Percentiles rank a stretch among this genome's conserved stretches.
phyloP scores from a whole-genome alignment of 2,113 vertebrate species.

The Lates calcarifer region DNA sequence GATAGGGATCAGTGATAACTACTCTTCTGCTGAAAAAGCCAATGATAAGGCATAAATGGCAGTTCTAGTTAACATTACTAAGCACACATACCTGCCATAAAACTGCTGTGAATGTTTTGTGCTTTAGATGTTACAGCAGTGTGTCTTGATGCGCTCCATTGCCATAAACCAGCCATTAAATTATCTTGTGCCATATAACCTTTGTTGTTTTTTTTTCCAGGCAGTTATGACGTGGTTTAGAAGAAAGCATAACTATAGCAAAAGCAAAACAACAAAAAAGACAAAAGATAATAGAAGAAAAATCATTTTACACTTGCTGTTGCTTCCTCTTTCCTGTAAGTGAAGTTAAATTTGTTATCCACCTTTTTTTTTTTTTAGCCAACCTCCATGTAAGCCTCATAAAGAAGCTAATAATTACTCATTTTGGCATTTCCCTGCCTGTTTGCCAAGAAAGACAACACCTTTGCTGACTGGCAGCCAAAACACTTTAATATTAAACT shows the following conservation, averaged over 20 bases:
- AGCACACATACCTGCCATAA: not conserved
- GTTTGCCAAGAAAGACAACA: not conserved
- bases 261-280: too few relatives aligned
- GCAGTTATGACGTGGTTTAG: not conserved
- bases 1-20: not conserved
- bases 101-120: not conserved
- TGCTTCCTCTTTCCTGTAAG: not conserved
- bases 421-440: not conserved
- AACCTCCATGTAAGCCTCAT: not conserved
- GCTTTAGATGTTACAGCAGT: too few relatives aligned
- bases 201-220: not conserved
- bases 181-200: not conserved
- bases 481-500: not conserved
- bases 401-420: not conserved
- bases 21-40: accelerated
- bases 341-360: not conserved
- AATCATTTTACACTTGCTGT: not conserved
- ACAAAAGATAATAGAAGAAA: too few relatives aligned
- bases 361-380: not conserved
- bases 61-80: not conserved
- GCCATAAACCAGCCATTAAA: not conserved
- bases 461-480: not conserved
- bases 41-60: not conserved
- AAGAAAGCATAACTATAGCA: not conserved
- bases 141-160: not conserved